Conservation (phyloP, 2,113 vertebrate genomes). For the Notothenia rossii region DNA sequence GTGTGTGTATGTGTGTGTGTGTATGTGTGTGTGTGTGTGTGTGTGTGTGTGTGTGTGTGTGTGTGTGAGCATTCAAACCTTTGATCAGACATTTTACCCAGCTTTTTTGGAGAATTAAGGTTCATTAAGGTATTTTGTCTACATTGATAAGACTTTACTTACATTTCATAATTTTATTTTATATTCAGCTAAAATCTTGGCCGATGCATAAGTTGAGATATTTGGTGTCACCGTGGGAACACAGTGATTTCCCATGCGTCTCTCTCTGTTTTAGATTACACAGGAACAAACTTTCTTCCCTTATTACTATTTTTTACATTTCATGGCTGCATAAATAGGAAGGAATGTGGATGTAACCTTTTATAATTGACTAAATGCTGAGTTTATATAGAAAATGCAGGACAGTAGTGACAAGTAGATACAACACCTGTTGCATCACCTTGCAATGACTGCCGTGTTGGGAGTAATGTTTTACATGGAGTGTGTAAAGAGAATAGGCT, state of each 20-base stretch:
- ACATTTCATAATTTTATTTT: neutral
- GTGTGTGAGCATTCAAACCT: constrained; percentile 44
- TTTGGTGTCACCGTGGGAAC: constrained; percentile 14
- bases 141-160: neutral
- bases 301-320: neutral
- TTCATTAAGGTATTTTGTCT: neutral
- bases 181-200: neutral
- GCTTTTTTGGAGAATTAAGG: constrained; percentile 16
- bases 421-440: neutral
- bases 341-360: neutral
- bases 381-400: neutral
- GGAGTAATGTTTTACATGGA: neutral
- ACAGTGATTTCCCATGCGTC: neutral
- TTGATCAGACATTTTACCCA: constrained; percentile 34
- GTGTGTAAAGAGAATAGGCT: neutral
- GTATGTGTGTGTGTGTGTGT: too few species aligned
- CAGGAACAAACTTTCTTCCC: neutral
- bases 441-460: neutral
- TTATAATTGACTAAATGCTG: neutral
- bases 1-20: constrained; percentile 9
- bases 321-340: neutral
- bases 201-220: neutral
- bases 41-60: too few species aligned
- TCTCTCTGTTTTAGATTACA: constrained; percentile 22
- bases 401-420: neutral